A percentile compares a stretch with the other conserved stretches of the same genome.
Conservation (phyloP, 2,888 invertebrate genomes). For the Papilio elwesi region DNA sequence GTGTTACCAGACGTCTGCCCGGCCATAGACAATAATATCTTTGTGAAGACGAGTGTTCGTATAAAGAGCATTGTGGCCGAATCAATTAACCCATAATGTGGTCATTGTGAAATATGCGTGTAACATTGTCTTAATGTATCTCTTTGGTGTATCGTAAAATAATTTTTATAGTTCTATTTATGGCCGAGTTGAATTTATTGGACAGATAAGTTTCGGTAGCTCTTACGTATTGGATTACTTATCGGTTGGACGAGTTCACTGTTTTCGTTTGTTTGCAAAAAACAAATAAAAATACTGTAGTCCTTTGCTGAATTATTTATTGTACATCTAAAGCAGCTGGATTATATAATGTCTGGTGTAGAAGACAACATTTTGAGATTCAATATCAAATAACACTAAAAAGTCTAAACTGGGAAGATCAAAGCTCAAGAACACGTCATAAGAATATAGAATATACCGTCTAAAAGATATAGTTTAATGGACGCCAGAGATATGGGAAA, state of each 20-base stretch:
- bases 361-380: slow-evolving; percentile 49
- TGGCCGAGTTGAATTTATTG: slow-evolving; percentile 74
- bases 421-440: slow-evolving; percentile 61
- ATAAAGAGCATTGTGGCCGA: slow-evolving; percentile 80
- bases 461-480: slow-evolving; percentile 68
- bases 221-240: slow-evolving; percentile 69
- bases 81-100: slow-evolving; percentile 82
- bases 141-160: slow-evolving; percentile 77
- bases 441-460: slow-evolving; percentile 59
- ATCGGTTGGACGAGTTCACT: slow-evolving; percentile 50
- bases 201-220: slow-evolving; percentile 78
- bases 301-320: slow-evolving; percentile 9
- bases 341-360: slow-evolving; percentile 61
- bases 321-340: slow-evolving; percentile 51
- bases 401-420: slow-evolving; percentile 67
- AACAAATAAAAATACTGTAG: slow-evolving; percentile 45
- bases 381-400: slow-evolving; percentile 68
- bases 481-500: slow-evolving; percentile 71
- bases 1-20: slow-evolving; percentile 81
- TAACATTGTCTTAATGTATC: slow-evolving; percentile 83
- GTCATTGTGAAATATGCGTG: slow-evolving; percentile 74
- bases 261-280: slow-evolving; percentile 68
- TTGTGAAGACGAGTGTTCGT: slow-evolving; percentile 69
- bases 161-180: slow-evolving; percentile 83
- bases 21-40: slow-evolving; percentile 79